Base-by-base conservation (phyloP, 2,888 invertebrate species). In the Chymomyza procnemis region DNA sequence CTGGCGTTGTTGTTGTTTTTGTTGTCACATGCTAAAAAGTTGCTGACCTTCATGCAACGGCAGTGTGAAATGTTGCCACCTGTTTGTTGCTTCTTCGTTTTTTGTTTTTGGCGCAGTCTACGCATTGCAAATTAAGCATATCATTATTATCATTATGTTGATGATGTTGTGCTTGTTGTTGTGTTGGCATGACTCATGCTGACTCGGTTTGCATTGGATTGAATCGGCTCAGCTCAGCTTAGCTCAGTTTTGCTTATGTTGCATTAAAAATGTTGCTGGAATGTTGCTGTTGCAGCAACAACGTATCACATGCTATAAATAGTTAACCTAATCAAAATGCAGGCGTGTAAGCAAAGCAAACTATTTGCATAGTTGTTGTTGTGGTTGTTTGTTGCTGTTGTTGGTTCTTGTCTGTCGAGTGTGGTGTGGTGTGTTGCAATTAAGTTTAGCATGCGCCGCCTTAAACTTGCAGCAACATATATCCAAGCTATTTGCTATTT, bases 261-360 rank as follows among this genome's bases (percentile, higher is more conserved):
- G 61, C 46, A 41, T 41, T 41, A 9, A 41, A 41, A 41, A 56
- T 66, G 76, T n/a, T 68, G 67, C 61, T 56, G 55, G 46, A 18
- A 60, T 71, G 19, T 34, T 55, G 60, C 26, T 55, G 55, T 47
- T 61, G 63, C 57, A 63, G 67, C 59, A 71, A 16, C 30, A 61
- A 50, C 59, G 64, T 8, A 54, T 64, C 75, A 79, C 74, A 64
- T 70, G 75, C 85, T 80, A 80, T 87, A 81, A 80, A 80, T 80
- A 80, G 80, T 87, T 87, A 87, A 76, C 87, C 76, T 87, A 80
- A 80, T 80, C 80, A 80, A 80, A 80, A 87, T 80, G 85, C 87
- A 80, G 79, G 87, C 80, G 80, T 79, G 87, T 80, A 85, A 81
- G 80, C 77, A 79, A 87, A 76, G 67, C 82, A 87, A 41, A 82